phyloP scores from a whole-genome alignment of 2,888 invertebrate species.

The Eristalis intricaria region DNA sequence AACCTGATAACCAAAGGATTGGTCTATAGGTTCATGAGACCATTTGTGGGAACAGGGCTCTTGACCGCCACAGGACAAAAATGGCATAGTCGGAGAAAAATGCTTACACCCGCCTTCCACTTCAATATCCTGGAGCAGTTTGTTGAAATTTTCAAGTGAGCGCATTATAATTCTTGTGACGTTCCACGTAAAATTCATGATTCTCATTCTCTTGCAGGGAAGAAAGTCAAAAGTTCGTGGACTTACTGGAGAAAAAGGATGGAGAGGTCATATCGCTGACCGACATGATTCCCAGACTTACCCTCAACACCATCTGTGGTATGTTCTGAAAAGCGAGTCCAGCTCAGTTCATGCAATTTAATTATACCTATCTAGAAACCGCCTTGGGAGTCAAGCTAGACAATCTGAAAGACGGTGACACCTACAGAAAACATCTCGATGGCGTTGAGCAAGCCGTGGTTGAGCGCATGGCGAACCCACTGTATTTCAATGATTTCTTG shows the following conservation, averaged over 20 bases:
- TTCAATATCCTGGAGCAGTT: constrained; percentile 77
- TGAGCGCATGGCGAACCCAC: constrained; percentile 74
- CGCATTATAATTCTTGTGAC: background rate
- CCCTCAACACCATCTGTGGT: constrained; percentile 77
- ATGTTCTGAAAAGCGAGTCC: constrained; percentile 10
- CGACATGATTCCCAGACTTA: constrained; percentile 76
- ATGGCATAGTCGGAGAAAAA: constrained; percentile 77
- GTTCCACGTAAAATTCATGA: background rate
- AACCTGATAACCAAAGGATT: constrained; percentile 75
- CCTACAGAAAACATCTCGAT: constrained; percentile 74
- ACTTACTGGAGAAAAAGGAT: constrained; percentile 24
- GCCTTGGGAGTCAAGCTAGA: constrained; percentile 76
- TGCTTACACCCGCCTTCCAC: constrained; percentile 78
- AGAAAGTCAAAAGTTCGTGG: constrained; percentile 75
- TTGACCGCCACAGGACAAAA: constrained; percentile 77
- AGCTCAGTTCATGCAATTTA: background rate
- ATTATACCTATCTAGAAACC: constrained; percentile 72
- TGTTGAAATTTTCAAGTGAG: constrained; percentile 77
- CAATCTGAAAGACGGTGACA: constrained; percentile 74
- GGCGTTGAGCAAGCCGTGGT: constrained; percentile 73
- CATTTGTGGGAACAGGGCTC: constrained; percentile 75
- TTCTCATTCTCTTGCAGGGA: constrained; percentile 69
- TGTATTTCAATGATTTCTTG: constrained; percentile 69
- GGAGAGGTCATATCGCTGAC: constrained; percentile 69
- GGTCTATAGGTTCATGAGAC: constrained; percentile 75